Conservation (phyloP, 2,888 invertebrate species). For the Aelia acuminata region DNA sequence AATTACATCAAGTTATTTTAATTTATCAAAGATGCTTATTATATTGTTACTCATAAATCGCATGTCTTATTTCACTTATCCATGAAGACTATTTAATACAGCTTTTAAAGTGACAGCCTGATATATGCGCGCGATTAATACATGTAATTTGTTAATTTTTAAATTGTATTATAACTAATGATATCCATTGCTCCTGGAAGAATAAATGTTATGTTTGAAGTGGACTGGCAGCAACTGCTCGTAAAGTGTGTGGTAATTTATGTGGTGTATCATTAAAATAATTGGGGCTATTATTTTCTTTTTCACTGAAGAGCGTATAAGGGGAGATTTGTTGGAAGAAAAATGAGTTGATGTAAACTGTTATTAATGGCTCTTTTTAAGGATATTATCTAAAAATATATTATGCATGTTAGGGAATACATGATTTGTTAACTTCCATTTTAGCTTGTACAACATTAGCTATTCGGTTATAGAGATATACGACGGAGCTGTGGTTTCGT, state of each 20-base stretch:
- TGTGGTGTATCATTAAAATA: conserved; percentile 1
- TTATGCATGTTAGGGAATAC: neutral
- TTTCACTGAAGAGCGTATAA: conserved; percentile 1
- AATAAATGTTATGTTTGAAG: conserved; percentile 14
- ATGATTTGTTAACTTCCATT: neutral
- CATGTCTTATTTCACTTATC: neutral
- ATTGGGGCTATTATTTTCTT: conserved; percentile 26
- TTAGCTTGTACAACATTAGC: neutral
- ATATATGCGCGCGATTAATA: neutral
- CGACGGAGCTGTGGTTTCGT: no score
- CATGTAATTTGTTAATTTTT: conserved; percentile 8
- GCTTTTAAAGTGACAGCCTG: neutral
- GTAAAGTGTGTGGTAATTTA: conserved; percentile 3
- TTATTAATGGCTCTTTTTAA: neutral
- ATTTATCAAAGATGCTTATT: neutral
- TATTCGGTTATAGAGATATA: no score
- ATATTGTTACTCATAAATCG: neutral
- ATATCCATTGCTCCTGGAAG: neutral
- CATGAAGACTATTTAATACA: neutral
- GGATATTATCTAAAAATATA: neutral
- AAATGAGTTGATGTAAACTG: neutral
- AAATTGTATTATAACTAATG: conserved; percentile 5
- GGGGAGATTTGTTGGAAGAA: neutral
- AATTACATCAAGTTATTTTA: neutral
- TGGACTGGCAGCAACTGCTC: neutral